Evolutionary conservation across 2,113 vertebrate genomes (phyloP).

Genomic region (Pardalotus punctatus): DNA sequence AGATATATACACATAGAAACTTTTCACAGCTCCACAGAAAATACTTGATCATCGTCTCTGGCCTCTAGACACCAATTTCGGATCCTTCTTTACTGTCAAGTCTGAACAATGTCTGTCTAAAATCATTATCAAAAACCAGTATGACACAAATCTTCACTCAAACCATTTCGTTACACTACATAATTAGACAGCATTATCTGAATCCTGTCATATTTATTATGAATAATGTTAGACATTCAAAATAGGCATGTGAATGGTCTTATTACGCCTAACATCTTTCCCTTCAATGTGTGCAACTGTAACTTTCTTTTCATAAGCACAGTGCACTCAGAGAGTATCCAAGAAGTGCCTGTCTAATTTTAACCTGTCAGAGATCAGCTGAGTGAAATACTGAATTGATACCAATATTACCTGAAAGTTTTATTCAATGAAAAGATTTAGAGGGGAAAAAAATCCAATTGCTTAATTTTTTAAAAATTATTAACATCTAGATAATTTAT

Average conservation of each 20-base stretch:
- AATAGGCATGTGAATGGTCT: not conserved
- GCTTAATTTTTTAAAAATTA: not conserved
- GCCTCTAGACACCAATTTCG: not conserved
- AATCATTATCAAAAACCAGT: not conserved
- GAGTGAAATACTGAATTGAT: not conserved
- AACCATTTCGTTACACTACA: not conserved
- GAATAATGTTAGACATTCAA: not conserved
- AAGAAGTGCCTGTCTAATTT: not conserved
- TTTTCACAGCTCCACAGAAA: not conserved
- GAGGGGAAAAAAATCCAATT: not conserved
- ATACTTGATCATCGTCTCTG: not conserved
- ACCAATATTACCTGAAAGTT: not conserved
- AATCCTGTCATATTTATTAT: not conserved
- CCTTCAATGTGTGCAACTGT: not conserved
- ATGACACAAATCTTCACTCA: not conserved
- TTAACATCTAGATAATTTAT: not conserved
- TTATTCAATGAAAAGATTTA: not conserved
- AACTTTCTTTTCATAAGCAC: not conserved
- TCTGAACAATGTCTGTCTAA: not conserved
- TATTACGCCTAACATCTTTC: not conserved
- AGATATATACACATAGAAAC: not conserved
- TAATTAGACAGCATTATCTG: not conserved
- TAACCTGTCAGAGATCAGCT: not conserved
- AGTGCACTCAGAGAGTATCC: not conserved
- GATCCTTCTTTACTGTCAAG: not conserved